A percentile compares a stretch with the other conserved stretches of the same genome.
phyloP scores from a whole-genome alignment of 2,113 vertebrate species.

The Gymnarchus niloticus region DNA sequence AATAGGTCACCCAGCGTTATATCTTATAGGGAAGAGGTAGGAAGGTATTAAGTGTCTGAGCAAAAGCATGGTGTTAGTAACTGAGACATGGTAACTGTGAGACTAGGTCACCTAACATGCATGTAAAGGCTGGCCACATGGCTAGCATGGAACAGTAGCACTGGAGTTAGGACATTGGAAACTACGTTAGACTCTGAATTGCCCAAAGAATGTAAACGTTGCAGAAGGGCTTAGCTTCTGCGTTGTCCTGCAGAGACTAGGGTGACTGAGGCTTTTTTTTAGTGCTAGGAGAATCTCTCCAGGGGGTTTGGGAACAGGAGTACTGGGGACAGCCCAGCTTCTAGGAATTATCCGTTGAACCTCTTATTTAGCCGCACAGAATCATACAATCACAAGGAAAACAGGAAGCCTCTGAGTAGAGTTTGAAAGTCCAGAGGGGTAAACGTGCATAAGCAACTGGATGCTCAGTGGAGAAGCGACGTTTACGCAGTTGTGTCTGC shows the following conservation, averaged over 20 bases:
- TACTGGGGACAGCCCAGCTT: background rate
- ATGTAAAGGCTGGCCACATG: background rate
- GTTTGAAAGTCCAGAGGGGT: background rate
- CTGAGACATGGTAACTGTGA: background rate
- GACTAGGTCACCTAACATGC: background rate
- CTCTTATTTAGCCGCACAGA: background rate
- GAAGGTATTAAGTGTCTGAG: background rate
- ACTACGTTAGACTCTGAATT: background rate
- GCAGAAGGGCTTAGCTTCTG: background rate
- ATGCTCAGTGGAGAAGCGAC: background rate
- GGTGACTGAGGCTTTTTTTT: background rate
- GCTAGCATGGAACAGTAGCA: background rate
- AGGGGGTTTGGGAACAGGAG: background rate
- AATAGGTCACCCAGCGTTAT: background rate
- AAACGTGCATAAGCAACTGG: background rate
- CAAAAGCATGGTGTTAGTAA: background rate
- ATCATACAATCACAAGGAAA: background rate
- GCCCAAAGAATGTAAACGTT: background rate
- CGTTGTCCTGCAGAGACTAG: background rate
- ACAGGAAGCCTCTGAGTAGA: background rate
- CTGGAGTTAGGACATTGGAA: background rate
- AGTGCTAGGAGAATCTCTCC: background rate
- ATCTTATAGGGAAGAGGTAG: background rate
- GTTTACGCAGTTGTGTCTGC: background rate
- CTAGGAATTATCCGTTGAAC: background rate